phyloP scores from a whole-genome alignment of 53 echinoderm and acorn worm genomes.

The Hippasteria phrygiana region DNA sequence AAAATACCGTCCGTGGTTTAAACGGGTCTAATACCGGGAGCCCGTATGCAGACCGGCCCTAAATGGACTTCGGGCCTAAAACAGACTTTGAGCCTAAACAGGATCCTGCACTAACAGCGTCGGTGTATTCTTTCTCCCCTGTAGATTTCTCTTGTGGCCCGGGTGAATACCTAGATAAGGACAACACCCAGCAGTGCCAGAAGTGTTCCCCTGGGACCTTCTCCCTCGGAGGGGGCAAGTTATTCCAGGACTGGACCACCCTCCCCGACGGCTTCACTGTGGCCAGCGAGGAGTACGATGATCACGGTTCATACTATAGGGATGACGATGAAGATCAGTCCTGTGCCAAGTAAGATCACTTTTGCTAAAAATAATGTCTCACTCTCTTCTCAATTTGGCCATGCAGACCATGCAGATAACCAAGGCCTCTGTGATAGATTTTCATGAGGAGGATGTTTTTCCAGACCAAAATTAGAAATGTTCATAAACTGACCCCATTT shows the following conservation, averaged over 20 bases:
- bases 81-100: no score
- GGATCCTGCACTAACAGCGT: no score
- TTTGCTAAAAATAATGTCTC: no score
- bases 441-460: no score
- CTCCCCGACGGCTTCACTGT: constrained; percentile 79
- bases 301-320: constrained; percentile 1
- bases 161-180: constrained; percentile 84
- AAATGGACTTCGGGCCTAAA: no score
- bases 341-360: constrained; percentile 1
- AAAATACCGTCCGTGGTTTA: no score
- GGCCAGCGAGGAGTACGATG: background rate
- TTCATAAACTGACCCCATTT: no score
- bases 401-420: background rate
- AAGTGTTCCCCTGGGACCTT: constrained; percentile 77
- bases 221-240: constrained; percentile 88
- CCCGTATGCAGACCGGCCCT: no score
- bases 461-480: no score
- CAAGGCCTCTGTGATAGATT: no score
- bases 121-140: background rate
- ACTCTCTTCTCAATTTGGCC: background rate
- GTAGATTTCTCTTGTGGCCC: constrained; percentile 88
- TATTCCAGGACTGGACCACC: constrained; percentile 82
- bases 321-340: constrained; percentile 22
- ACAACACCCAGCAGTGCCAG: constrained; percentile 71
- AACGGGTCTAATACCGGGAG: no score